phyloP scores from a whole-genome alignment of 2,888 invertebrate species.

The Julus scanicus region DNA sequence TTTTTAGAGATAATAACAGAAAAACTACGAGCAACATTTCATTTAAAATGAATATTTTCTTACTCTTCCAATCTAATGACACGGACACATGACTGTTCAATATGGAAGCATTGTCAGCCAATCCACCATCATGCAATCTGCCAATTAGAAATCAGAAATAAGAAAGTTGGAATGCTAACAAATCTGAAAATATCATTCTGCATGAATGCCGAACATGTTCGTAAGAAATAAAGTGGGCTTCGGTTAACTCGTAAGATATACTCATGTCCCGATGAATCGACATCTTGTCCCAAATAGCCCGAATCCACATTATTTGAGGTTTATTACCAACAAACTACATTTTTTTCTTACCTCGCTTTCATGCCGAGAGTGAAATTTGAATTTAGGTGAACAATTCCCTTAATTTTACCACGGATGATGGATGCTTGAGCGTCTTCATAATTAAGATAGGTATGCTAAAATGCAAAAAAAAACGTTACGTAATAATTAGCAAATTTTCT shows the following conservation, averaged over 20 bases:
- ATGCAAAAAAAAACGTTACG: background rate
- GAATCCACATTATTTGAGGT: too few relatives aligned
- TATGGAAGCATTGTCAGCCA: background rate
- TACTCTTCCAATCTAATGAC: background rate
- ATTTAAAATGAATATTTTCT: background rate
- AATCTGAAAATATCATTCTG: too few relatives aligned
- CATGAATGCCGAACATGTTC: too few relatives aligned
- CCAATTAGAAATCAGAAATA: background rate
- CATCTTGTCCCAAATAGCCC: too few relatives aligned
- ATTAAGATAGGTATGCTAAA: background rate
- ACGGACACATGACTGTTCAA: background rate
- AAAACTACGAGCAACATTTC: background rate
- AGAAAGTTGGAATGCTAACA: background rate
- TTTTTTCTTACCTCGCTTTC: constrained; percentile 9
- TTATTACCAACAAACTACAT: too few relatives aligned
- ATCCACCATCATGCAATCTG: background rate
- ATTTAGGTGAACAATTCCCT: constrained; percentile 34
- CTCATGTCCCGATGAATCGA: too few relatives aligned
- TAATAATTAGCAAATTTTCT: too few relatives aligned
- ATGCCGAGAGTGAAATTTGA: background rate
- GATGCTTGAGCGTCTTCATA: background rate
- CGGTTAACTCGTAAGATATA: too few relatives aligned
- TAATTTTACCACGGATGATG: background rate
- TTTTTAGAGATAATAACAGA: background rate
- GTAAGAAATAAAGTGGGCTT: too few relatives aligned